Percentiles rank a stretch among this genome's conserved stretches.
phyloP scores from a whole-genome alignment of 2,113 vertebrate genomes.

The Callithrix jacchus region DNA sequence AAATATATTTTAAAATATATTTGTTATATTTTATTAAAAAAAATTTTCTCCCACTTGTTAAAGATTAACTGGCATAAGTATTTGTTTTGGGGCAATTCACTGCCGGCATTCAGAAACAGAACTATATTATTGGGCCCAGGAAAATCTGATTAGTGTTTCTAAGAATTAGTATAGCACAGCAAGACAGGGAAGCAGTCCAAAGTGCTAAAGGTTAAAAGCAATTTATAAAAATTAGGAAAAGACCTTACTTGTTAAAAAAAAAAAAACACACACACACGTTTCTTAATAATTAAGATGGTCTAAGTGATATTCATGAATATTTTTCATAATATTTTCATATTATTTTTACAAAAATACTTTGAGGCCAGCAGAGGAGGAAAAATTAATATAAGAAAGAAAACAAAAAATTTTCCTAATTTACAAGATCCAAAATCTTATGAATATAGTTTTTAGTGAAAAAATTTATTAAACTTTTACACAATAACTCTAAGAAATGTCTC shows the following conservation, averaged over 20 bases:
- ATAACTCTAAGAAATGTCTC: conserved; percentile 44
- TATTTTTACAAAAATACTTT: conserved; percentile 52
- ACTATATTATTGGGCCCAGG: not conserved
- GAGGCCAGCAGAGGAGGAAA: not conserved
- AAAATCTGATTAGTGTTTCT: conserved; percentile 54
- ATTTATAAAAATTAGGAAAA: conserved; percentile 33
- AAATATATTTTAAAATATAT: conserved; percentile 5
- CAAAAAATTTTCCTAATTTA: not conserved
- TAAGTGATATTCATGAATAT: not conserved
- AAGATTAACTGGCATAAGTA: not conserved
- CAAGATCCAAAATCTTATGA: not conserved
- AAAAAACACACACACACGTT: not conserved
- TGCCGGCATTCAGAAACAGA: conserved; percentile 42
- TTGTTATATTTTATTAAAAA: not conserved
- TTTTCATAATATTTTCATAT: not conserved
- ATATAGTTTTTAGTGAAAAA: conserved; percentile 5
- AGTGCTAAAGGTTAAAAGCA: conserved; percentile 35
- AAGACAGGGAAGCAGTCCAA: conserved; percentile 27
- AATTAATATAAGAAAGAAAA: conserved; percentile 26
- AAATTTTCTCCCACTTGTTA: not conserved
- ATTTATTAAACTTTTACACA: not conserved
- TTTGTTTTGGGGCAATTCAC: not conserved
- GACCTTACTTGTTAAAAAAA: not conserved
- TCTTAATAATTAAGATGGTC: conserved; percentile 32
- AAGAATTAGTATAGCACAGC: conserved; percentile 41